Evolutionary conservation across 2,797 vertebrate genomes (phyloP).

Genomic region (Peromyscus nudipes): DNA sequence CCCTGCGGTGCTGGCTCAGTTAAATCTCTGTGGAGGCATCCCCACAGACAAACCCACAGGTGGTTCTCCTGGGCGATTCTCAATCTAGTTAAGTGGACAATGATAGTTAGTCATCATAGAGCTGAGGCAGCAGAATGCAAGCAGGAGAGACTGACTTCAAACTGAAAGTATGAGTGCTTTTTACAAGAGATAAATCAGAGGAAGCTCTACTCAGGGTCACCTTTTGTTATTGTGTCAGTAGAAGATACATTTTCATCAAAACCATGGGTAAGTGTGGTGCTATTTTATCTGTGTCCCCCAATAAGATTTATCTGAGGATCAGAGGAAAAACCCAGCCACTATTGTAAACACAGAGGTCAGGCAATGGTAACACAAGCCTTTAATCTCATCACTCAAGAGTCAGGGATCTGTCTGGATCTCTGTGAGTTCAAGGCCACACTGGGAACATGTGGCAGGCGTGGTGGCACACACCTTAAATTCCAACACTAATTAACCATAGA

Average conservation of each 20-base stretch:
- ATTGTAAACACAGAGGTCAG: too few relatives aligned
- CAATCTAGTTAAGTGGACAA: not conserved
- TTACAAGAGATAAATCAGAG: not conserved
- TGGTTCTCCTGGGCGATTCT: not conserved
- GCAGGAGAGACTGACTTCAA: not conserved
- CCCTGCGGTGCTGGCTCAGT: too few relatives aligned
- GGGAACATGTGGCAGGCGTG: too few relatives aligned
- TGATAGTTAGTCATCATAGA: not conserved
- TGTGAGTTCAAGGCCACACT: too few relatives aligned
- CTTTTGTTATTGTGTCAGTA: not conserved
- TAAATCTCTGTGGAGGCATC: not conserved
- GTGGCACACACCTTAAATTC: too few relatives aligned
- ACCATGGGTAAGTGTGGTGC: not conserved
- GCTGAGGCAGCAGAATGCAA: not conserved
- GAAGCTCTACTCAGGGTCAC: not conserved
- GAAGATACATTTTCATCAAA: slow-evolving; percentile 14
- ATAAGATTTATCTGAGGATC: too few relatives aligned
- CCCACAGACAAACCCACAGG: not conserved
- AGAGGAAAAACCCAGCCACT: too few relatives aligned
- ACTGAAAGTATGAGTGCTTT: not conserved
- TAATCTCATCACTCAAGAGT: too few relatives aligned
- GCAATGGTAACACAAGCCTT: too few relatives aligned
- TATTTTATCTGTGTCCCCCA: too few relatives aligned
- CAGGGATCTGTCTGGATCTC: too few relatives aligned
- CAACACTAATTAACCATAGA: too few relatives aligned